Conservation (phyloP, 2,113 vertebrate species). For the Ptilorrhoa leucosticta region DNA sequence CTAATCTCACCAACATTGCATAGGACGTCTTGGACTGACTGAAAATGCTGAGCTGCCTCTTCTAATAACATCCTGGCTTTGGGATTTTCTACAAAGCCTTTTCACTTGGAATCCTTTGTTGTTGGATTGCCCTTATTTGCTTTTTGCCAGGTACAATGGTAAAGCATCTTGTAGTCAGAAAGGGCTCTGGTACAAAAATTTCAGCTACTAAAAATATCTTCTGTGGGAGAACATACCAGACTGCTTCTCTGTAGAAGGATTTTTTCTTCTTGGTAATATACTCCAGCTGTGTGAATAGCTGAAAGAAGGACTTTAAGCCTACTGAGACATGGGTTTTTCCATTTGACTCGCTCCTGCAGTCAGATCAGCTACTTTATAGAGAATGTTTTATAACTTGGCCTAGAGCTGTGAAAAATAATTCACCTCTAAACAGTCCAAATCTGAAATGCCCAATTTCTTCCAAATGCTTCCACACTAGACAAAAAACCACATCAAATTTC, state of each 20-base stretch:
- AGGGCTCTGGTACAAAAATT: not conserved
- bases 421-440: not conserved
- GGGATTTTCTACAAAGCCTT: not conserved
- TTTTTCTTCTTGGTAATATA: not conserved
- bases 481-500: not conserved
- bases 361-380: not conserved
- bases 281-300: not conserved
- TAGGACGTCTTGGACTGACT: not conserved
- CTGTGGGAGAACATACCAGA: not conserved
- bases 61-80: not conserved
- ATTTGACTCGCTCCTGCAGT: not conserved
- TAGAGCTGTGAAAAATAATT: not conserved
- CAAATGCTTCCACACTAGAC: not conserved
- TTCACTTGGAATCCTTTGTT: not conserved
- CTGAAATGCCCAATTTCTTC: not conserved
- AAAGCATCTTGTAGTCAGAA: not conserved
- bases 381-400: not conserved
- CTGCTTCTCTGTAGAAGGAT: not conserved
- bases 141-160: not conserved
- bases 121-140: not conserved
- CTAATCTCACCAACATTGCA: not conserved
- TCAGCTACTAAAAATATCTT: conserved; percentile 26
- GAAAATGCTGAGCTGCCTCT: not conserved
- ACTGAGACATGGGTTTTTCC: not conserved
- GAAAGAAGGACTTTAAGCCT: not conserved